Percentiles rank a stretch among this genome's conserved stretches.
Evolutionary conservation across 2,888 invertebrate species (phyloP).

Genomic region (Dilophus febrilis): DNA sequence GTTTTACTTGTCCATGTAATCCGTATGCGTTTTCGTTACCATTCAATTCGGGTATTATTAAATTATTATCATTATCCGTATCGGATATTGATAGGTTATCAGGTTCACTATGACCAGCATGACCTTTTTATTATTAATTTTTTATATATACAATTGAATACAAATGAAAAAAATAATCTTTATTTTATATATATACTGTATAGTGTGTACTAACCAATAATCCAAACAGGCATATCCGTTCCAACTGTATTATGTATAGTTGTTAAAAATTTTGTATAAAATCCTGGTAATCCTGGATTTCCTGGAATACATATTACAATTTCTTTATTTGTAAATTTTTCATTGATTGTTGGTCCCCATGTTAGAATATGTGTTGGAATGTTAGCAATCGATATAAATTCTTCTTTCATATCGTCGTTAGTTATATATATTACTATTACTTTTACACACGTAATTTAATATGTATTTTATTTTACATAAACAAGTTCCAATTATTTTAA

Average conservation of each 20-base stretch:
- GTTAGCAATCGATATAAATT: conserved; percentile 37
- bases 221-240: conserved; percentile 53
- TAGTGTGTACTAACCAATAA: conserved; percentile 36
- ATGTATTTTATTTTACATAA: no score
- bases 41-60: conserved; percentile 32
- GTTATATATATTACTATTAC: no score
- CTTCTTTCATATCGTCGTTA: conserved; percentile 21
- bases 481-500: no score
- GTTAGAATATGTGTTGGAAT: conserved; percentile 56
- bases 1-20: conserved; percentile 59
- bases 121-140: no score
- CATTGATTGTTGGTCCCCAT: conserved; percentile 53
- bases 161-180: neutral
- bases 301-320: conserved; percentile 65
- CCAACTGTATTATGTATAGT: conserved; percentile 42
- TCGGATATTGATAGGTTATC: conserved; percentile 48
- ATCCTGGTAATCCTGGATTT: conserved; percentile 74
- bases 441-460: no score
- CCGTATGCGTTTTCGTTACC: conserved; percentile 46
- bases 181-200: neutral
- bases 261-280: conserved; percentile 58
- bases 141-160: neutral
- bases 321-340: conserved; percentile 38
- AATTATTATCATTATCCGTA: conserved; percentile 25
- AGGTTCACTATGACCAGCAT: conserved; percentile 64